Percentiles rank a stretch among this genome's conserved stretches.
Evolutionary conservation across 2,797 vertebrate species (phyloP).

Genomic region (Anguilla marmorata): DNA sequence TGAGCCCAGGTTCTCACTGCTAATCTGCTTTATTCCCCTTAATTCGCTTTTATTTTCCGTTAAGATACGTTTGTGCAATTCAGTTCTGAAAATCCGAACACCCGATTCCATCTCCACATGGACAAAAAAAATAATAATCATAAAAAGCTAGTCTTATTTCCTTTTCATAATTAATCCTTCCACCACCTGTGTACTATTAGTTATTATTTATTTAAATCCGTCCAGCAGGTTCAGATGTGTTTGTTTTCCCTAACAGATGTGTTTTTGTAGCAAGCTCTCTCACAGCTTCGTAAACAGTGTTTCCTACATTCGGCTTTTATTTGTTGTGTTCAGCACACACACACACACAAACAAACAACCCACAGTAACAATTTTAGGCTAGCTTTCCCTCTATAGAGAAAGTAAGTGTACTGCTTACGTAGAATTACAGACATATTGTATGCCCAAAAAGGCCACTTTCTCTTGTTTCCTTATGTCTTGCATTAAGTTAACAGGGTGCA

Average conservation of each 20-base stretch:
- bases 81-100: slow-evolving; percentile 10
- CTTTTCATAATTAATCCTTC: background rate
- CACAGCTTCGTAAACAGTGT: background rate
- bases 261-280: background rate
- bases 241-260: background rate
- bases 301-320: background rate
- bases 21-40: slow-evolving; percentile 37
- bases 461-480: background rate
- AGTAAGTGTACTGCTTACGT: background rate
- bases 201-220: slow-evolving; percentile 5
- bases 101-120: background rate
- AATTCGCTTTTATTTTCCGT: slow-evolving; percentile 30
- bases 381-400: background rate
- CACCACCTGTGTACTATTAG: slow-evolving; percentile 6
- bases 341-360: background rate
- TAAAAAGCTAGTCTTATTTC: background rate
- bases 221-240: background rate
- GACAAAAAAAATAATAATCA: background rate
- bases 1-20: background rate
- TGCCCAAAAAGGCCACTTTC: background rate
- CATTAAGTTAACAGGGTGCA: background rate
- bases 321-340: background rate
- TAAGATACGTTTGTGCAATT: background rate
- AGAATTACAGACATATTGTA: background rate
- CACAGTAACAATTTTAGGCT: background rate